These are phyloP conservation scores for Drosophila mulleri DNA, from an alignment of 2,888 invertebrate species.

Conservation along the genomic window DNA sequence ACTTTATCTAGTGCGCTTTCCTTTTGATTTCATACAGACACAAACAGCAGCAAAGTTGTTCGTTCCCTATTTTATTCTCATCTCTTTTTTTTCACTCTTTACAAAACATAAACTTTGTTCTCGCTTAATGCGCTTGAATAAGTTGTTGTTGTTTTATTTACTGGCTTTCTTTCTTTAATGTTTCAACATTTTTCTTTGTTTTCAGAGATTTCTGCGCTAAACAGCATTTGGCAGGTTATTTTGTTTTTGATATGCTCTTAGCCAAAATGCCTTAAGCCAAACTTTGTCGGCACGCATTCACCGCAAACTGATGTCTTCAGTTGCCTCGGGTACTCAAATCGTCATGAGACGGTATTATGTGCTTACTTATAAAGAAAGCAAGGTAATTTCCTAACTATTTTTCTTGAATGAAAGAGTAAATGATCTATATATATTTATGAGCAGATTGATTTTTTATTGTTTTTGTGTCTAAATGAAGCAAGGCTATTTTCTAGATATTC, in stretches of 20 bases:
- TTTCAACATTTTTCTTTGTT: constrained; percentile 54
- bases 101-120: constrained; percentile 59
- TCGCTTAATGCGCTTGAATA: constrained; percentile 74
- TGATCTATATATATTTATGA: background rate
- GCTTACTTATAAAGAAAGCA: background rate
- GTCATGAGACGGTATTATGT: constrained; percentile 5
- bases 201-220: constrained; percentile 34
- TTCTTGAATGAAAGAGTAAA: background rate
- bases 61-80: background rate
- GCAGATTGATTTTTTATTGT: too few species aligned
- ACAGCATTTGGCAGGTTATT: constrained; percentile 53
- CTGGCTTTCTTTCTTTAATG: constrained; percentile 50
- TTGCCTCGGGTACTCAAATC: constrained; percentile 7
- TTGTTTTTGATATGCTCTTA: constrained; percentile 53
- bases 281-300: constrained; percentile 27
- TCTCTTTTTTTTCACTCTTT: constrained; percentile 10
- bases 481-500: too few species aligned
- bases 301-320: constrained; percentile 1
- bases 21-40: constrained; percentile 45
- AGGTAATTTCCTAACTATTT: background rate
- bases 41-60: constrained; percentile 27
- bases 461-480: too few species aligned
- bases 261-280: constrained; percentile 48
- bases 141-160: constrained; percentile 24
- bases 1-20: constrained; percentile 59